Evolutionary conservation across 2,113 vertebrate species (phyloP), one percentile per base, ranked within the genome.

Genomic region (Macaca nemestrina): DNA sequence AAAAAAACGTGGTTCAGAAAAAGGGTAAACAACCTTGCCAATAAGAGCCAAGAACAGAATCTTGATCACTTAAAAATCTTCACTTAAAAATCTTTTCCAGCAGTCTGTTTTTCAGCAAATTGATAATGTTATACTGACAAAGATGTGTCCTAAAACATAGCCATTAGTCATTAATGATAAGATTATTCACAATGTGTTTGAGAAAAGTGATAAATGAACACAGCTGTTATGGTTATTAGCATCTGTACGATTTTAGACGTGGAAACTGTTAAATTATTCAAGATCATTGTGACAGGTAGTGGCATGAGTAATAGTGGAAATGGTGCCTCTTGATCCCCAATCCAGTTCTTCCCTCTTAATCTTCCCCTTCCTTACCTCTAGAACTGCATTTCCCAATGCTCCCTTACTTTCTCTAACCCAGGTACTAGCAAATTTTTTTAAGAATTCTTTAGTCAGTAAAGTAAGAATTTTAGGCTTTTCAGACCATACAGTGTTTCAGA

Each of bases 21-120:
- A 81, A 91, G 50, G 43, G 93, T 76, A 67, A 59, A 93, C 23
- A 22, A 61, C 38, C 2, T 91, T 70, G 27, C 48, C 61, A 89
- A 72, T 61, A 87, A 94, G 67, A 67, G 52, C 40, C 67, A 72
- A 92, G 23, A 95, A 87, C 23, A 72, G 61, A 79, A 85, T 79
- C 84, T 43, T 79, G 57, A 85, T 87, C 92, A 92, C n/a, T 79
- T 86, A 27, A 95, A 86, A 91, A 86, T 43, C 16, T 84, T 90
- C 92, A 92, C n/a, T 79, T 86, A 17, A 95, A 87, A 92, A 86
- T 43, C 17, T 84, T 93, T 75, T 18, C 25, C 40, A 55, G 9
- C 70, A 61, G 52, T 81, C 32, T 88, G 59, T 55, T 95, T 96
- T 86, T 86, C 55, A 92, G 59, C n/a, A 93, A 88, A 76, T 4